A percentile compares a stretch with the other conserved stretches of the same genome.
phyloP scores from a whole-genome alignment of 2,113 vertebrate genomes.

The Lycaon pictus region DNA sequence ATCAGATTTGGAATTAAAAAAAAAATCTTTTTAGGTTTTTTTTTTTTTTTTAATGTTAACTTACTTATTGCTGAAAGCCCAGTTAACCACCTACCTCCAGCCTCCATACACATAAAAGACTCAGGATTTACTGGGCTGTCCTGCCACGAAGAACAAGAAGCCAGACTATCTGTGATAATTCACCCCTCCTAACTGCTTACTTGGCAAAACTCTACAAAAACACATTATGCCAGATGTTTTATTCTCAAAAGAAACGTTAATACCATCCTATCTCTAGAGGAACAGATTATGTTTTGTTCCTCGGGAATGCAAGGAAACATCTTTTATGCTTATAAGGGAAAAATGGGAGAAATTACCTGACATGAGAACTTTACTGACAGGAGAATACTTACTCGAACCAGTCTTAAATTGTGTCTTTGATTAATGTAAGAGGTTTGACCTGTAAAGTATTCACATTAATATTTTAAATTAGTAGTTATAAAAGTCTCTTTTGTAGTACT shows the following conservation, averaged over 20 bases:
- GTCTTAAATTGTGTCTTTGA: slow-evolving; percentile 51
- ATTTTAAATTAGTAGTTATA: slow-evolving; percentile 68
- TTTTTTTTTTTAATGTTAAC: slow-evolving; percentile 2
- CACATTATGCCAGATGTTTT: background rate
- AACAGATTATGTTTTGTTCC: slow-evolving; percentile 61
- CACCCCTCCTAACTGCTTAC: slow-evolving; percentile 30
- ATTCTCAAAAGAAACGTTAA: slow-evolving; percentile 29
- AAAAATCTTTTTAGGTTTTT: background rate
- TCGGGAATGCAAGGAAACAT: slow-evolving; percentile 63
- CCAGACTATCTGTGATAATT: background rate
- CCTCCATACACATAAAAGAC: background rate
- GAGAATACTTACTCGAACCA: slow-evolving; percentile 34
- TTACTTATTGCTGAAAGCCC: background rate
- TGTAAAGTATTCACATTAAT: slow-evolving; percentile 67
- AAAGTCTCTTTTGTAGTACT: slow-evolving; percentile 62
- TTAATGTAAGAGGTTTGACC: slow-evolving; percentile 68
- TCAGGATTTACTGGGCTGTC: background rate
- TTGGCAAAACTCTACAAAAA: slow-evolving; percentile 46
- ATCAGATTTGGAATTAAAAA: slow-evolving; percentile 48
- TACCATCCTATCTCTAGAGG: slow-evolving; percentile 51
- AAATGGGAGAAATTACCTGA: slow-evolving; percentile 58
- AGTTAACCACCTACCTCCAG: background rate
- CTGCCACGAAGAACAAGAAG: background rate
- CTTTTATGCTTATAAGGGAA: slow-evolving; percentile 57
- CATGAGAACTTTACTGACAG: slow-evolving; percentile 48